Evolutionary conservation across 2,113 vertebrate genomes (phyloP).

Genomic region (Callithrix jacchus): DNA sequence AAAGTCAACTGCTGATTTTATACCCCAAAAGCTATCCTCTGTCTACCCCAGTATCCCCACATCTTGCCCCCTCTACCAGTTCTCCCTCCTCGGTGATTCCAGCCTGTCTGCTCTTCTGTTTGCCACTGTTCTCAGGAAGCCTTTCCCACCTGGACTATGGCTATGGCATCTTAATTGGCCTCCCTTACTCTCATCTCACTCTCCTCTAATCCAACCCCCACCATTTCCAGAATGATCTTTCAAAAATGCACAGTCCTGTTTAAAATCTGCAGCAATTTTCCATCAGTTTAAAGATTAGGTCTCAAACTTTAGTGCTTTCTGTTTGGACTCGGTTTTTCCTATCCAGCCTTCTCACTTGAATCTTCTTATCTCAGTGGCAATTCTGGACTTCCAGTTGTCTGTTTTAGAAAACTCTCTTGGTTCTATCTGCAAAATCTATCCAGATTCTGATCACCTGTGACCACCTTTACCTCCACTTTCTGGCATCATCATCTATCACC

Average conservation of each 20-base stretch:
- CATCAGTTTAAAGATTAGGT: not conserved
- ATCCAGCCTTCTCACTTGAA: not conserved
- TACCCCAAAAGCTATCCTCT: not conserved
- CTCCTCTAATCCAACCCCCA: not conserved
- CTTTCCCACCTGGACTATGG: not conserved
- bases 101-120: no score
- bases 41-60: not conserved
- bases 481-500: not conserved
- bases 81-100: not conserved
- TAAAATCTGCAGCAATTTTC: not conserved
- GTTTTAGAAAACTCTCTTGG: not conserved
- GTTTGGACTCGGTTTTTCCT: not conserved
- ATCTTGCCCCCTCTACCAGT: not conserved
- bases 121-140: not conserved
- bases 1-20: not conserved
- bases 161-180: not conserved
- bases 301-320: not conserved
- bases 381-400: not conserved
- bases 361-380: not conserved
- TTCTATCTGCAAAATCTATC: not conserved
- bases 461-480: not conserved
- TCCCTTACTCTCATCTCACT: not conserved
- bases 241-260: not conserved
- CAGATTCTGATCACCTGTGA: not conserved
- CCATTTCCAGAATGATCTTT: not conserved